phyloP scores from a whole-genome alignment of 2,113 vertebrate species.

The Arvicanthis niloticus region DNA sequence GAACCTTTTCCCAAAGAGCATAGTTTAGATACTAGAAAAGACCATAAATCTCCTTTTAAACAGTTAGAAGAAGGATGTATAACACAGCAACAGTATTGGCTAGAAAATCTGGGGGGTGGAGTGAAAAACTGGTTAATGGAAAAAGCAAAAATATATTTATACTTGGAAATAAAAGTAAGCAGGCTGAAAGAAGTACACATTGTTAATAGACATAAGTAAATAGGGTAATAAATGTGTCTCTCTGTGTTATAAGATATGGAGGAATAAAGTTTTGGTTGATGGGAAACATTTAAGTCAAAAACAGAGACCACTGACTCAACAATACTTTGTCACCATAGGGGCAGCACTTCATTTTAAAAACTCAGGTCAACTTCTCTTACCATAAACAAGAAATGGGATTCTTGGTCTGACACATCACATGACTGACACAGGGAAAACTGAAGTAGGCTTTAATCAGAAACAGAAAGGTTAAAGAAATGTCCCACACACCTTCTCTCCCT shows the following conservation, averaged over 20 bases:
- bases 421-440: background rate
- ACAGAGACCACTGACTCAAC: background rate
- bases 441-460: background rate
- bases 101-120: background rate
- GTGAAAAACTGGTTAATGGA: background rate
- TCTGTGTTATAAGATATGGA: background rate
- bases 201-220: background rate
- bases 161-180: slow-evolving; percentile 14
- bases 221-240: background rate
- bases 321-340: background rate
- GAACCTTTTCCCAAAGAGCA: background rate
- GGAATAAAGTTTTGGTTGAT: background rate
- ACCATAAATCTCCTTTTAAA: background rate
- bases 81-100: background rate
- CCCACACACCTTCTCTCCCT: background rate
- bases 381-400: slow-evolving; percentile 8
- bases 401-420: background rate
- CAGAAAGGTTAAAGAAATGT: slow-evolving; percentile 29
- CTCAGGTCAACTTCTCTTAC: background rate
- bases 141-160: background rate
- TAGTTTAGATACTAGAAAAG: background rate
- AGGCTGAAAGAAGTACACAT: background rate
- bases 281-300: background rate
- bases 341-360: background rate
- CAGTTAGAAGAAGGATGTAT: background rate